Percentiles rank a stretch among this genome's conserved stretches.
phyloP scores from a whole-genome alignment of 2,888 invertebrate species.

The Deladenus siricidicola region DNA sequence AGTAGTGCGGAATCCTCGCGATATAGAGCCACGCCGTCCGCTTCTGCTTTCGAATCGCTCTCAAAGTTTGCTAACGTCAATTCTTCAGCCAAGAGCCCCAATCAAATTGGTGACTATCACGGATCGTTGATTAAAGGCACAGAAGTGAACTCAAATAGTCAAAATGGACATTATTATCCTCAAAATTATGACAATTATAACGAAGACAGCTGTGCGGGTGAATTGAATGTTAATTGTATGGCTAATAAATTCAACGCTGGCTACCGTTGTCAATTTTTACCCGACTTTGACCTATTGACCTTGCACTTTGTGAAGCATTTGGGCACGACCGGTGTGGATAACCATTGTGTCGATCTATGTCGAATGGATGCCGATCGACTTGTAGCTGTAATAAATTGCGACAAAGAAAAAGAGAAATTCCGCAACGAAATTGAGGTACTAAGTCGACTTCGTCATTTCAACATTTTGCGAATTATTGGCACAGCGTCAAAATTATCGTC shows the following conservation, averaged over 20 bases:
- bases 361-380: slow-evolving; percentile 28
- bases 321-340: slow-evolving; percentile 26
- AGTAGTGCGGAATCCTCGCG: neutral
- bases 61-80: neutral
- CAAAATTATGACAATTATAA: neutral
- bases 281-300: neutral
- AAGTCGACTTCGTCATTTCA: slow-evolving; percentile 40
- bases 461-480: slow-evolving; percentile 43
- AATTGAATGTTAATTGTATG: too few species aligned
- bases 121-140: too few species aligned
- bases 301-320: slow-evolving; percentile 77
- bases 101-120: neutral
- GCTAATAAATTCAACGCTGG: too few species aligned
- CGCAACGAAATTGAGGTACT: slow-evolving; percentile 33
- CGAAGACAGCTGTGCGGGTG: neutral
- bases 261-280: too few species aligned
- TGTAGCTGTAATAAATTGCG: slow-evolving; percentile 32
- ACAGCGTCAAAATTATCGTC: slow-evolving; percentile 18
- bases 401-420: slow-evolving; percentile 29
- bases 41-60: neutral
- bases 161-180: too few species aligned
- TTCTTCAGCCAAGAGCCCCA: neutral
- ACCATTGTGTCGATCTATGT: slow-evolving; percentile 29
- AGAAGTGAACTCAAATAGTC: too few species aligned
- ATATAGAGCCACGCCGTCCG: slow-evolving; percentile 6